Evolutionary conservation across 2,113 vertebrate species (phyloP).

Genomic region (Actenoides hombroni): DNA sequence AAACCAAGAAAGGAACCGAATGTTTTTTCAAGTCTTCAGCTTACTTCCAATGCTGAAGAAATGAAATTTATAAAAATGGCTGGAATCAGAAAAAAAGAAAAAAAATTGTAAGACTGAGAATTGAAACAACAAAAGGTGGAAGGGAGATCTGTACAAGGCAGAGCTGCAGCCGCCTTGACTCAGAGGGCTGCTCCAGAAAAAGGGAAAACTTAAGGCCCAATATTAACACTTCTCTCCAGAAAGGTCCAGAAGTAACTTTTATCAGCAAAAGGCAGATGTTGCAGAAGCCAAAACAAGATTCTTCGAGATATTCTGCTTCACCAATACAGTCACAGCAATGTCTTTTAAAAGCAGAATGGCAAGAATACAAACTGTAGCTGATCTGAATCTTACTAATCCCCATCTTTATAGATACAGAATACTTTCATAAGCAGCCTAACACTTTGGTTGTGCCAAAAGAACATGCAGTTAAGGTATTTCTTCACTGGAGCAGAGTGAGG

Average conservation of each 20-base stretch:
- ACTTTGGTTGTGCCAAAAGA: not conserved
- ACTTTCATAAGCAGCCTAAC: not conserved
- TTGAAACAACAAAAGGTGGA: not conserved
- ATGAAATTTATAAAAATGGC: not conserved
- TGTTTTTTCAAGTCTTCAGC: not conserved
- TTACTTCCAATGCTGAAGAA: not conserved
- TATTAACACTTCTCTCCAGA: not conserved
- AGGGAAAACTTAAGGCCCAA: not conserved
- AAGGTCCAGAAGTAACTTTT: not conserved
- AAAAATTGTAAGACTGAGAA: not conserved
- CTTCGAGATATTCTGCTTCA: not conserved
- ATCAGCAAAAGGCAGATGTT: not conserved
- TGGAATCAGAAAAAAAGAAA: not conserved
- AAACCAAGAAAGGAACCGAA: not conserved
- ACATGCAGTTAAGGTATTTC: not conserved
- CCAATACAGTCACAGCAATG: not conserved
- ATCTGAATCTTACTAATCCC: not conserved
- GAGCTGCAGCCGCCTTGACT: not conserved
- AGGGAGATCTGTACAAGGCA: not conserved
- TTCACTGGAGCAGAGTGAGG: not conserved
- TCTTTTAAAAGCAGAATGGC: not conserved
- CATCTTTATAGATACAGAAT: not conserved
- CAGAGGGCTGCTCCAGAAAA: not conserved
- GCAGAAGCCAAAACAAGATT: not conserved
- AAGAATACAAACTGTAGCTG: not conserved